Evolutionary conservation across 2,113 vertebrate genomes (phyloP).

Genomic region (Casuarius casuarius): DNA sequence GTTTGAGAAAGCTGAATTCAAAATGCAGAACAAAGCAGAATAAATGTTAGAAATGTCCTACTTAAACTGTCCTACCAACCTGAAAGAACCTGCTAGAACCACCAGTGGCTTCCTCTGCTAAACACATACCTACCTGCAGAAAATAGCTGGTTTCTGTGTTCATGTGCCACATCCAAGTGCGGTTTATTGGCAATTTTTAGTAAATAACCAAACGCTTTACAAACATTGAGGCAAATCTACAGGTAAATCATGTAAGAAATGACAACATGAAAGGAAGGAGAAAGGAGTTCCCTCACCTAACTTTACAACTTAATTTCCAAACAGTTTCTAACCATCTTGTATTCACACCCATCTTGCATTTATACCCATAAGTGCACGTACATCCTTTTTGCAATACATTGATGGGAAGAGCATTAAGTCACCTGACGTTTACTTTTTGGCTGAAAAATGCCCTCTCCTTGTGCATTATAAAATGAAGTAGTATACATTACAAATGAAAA

Average conservation of each 20-base stretch:
- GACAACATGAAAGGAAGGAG: background rate
- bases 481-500: background rate
- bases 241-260: fast-evolving
- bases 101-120: background rate
- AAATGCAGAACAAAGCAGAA: fast-evolving
- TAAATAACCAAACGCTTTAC: too few species aligned
- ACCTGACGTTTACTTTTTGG: background rate
- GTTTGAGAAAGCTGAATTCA: background rate
- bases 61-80: fast-evolving
- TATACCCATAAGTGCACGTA: fast-evolving
- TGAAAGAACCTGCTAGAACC: background rate
- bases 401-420: background rate
- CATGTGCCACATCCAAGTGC: fast-evolving
- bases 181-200: background rate
- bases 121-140: background rate
- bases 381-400: background rate
- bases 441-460: background rate
- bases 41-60: fast-evolving
- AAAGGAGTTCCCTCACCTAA: background rate
- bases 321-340: fast-evolving
- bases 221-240: background rate
- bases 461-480: too few species aligned
- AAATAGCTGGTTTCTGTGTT: fast-evolving
- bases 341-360: background rate
- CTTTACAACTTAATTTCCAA: background rate